Base-by-base conservation (phyloP, 2,113 vertebrate species). In the Crocuta crocuta region DNA sequence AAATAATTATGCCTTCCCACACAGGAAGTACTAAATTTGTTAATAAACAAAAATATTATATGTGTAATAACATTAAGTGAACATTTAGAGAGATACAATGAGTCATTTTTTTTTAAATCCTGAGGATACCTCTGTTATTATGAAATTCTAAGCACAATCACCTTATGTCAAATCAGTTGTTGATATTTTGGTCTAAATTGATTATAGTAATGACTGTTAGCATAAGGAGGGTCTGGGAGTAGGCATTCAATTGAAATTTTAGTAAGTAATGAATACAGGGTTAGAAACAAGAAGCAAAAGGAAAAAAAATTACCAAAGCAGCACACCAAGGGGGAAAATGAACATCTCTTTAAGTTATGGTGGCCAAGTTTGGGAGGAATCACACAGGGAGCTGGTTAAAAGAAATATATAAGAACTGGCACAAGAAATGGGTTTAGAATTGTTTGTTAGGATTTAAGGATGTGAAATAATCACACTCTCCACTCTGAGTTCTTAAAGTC, bases 111-210 rank as follows among this genome's bases (percentile, higher is more conserved):
- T 53, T 17, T 24, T 3, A 70, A 80, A 74, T 61, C 39, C 81
- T 63, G 55, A 87, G 76, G 31, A 82, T 0, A 33, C 19, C n/a
- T 80, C 31, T 85, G 19, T 87, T 82, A 26, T 13, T 78, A 70
- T 70, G 23, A 94, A 82, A 70, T 91, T 94, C 50, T 95, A 61
- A 76, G 39, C 16, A 87, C 15, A 82, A 31, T 82, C 35, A 82
- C 31, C 10, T 58, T 94, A 50, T n/a, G 26, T 91, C 58, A 53
- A 82, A 83, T 48, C 21, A 65, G 39, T 82, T 78, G 78, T 79
- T 82, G 53, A 61, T 50, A 78, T 48, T 83, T 94, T 16, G 39
- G 73, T 70, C 13, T 90, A 50, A 11, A 53, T 23, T 71, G 63
- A 85, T 71, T 8, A 26, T 0, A 35, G 45, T 45, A 71, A 33